Evolutionary conservation across 2,888 invertebrate genomes (phyloP).

Genomic region (Lasioglossum lativentre): DNA sequence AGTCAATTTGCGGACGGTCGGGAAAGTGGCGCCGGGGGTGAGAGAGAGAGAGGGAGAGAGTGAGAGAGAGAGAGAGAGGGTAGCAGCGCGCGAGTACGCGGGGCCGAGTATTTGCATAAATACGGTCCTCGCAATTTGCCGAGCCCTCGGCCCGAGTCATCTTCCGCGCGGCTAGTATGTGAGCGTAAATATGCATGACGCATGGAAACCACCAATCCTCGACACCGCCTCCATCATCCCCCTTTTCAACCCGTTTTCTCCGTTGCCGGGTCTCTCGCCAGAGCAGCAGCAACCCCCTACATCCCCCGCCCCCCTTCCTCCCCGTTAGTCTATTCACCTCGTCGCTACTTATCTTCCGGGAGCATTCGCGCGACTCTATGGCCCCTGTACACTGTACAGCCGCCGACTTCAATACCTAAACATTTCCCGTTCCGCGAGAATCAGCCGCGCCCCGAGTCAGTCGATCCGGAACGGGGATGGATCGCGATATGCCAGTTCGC

Average conservation of each 20-base stretch:
- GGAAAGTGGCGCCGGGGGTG: slow-evolving; percentile 38
- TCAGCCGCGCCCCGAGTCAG: slow-evolving; percentile 34
- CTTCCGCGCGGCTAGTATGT: slow-evolving; percentile 63
- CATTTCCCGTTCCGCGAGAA: slow-evolving; percentile 49
- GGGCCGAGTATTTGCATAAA: slow-evolving; percentile 67
- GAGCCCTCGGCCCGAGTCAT: slow-evolving; percentile 34
- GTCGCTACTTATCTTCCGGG: slow-evolving; percentile 67
- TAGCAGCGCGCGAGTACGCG: slow-evolving; percentile 41
- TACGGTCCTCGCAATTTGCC: slow-evolving; percentile 59
- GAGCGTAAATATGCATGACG: slow-evolving; percentile 75
- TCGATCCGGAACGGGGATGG: slow-evolving; percentile 40
- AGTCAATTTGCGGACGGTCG: slow-evolving; percentile 50
- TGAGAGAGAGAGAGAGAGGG: background rate
- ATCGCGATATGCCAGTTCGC: slow-evolving; percentile 15
- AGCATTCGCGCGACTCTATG: slow-evolving; percentile 58
- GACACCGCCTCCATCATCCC: slow-evolving; percentile 42
- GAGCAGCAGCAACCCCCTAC: slow-evolving; percentile 23
- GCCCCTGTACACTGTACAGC: slow-evolving; percentile 23
- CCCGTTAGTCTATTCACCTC: slow-evolving; percentile 73
- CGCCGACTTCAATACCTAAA: slow-evolving; percentile 45
- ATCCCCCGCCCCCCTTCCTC: background rate
- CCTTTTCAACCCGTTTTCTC: slow-evolving; percentile 35
- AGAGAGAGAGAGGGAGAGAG: background rate
- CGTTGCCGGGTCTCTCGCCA: slow-evolving; percentile 29
- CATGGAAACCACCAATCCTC: slow-evolving; percentile 68